Conservation (phyloP, 2,888 invertebrate genomes). For the Himalopsyche anomala region DNA sequence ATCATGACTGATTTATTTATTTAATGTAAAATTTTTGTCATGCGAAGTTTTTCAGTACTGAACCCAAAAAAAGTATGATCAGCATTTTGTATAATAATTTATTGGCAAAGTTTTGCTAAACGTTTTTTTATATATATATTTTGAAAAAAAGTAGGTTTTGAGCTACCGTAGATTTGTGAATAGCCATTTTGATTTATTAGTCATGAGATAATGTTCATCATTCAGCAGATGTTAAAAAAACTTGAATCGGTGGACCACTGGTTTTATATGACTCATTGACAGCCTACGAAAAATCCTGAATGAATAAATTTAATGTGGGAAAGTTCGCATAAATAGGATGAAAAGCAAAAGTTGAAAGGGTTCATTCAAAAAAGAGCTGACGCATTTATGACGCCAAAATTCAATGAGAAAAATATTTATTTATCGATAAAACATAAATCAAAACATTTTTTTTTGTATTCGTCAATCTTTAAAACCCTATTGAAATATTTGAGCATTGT, state of each 20-base stretch:
- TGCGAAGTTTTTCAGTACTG: too few species aligned
- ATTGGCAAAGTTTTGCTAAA: too few species aligned
- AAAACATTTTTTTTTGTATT: slow-evolving; percentile 3
- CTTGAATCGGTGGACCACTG: not conserved
- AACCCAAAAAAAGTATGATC: too few species aligned
- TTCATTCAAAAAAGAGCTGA: slow-evolving; percentile 26
- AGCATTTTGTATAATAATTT: too few species aligned
- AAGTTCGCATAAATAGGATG: slow-evolving; percentile 21
- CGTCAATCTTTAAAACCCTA: slow-evolving; percentile 28
- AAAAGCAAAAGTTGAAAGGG: slow-evolving; percentile 28
- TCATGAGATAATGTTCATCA: too few species aligned
- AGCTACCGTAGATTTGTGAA: too few species aligned
- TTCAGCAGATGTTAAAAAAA: too few species aligned
- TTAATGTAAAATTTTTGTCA: too few species aligned
- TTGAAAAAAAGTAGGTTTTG: too few species aligned
- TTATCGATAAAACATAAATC: slow-evolving; percentile 30
- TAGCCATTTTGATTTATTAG: too few species aligned
- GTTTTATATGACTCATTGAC: not conserved
- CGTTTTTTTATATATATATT: too few species aligned
- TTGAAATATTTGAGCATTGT: slow-evolving; percentile 7
- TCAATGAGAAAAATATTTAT: slow-evolving; percentile 26
- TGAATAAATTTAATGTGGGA: slow-evolving; percentile 26
- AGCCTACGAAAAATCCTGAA: slow-evolving; percentile 2
- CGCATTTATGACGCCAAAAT: slow-evolving; percentile 16
- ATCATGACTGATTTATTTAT: too few species aligned